phyloP scores from a whole-genome alignment of 2,113 vertebrate genomes.

The Bos indicus region DNA sequence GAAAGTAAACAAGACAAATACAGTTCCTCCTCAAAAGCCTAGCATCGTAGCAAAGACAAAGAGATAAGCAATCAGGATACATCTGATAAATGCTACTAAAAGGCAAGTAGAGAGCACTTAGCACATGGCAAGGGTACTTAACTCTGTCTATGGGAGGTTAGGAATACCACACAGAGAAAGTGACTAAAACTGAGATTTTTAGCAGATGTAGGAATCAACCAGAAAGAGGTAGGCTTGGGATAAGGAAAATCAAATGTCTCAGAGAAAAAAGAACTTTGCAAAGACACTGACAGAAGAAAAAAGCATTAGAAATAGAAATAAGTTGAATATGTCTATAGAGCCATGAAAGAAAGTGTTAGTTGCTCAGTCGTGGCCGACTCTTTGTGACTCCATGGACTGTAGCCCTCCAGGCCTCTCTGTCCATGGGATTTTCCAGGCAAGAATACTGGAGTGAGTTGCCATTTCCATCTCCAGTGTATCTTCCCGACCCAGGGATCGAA shows the following conservation, averaged over 20 bases:
- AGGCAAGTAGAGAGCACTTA: neutral
- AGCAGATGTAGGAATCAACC: neutral
- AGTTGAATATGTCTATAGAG: neutral
- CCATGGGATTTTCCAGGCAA: neutral
- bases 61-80: neutral
- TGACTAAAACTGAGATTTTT: neutral
- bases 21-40: neutral
- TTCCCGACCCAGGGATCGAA: neutral
- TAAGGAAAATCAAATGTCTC: neutral
- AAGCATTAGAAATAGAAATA: neutral
- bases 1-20: constrained; percentile 16
- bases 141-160: neutral
- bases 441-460: neutral
- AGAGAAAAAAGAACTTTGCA: neutral
- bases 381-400: neutral
- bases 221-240: neutral
- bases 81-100: neutral
- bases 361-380: neutral
- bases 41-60: neutral
- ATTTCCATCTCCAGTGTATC: neutral
- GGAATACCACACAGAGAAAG: neutral
- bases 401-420: neutral
- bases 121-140: neutral
- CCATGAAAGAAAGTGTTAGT: neutral
- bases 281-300: neutral